A percentile compares a stretch with the other conserved stretches of the same genome.
Conservation (phyloP, 2,113 vertebrate species). For the Paramormyrops kingsleyae region DNA sequence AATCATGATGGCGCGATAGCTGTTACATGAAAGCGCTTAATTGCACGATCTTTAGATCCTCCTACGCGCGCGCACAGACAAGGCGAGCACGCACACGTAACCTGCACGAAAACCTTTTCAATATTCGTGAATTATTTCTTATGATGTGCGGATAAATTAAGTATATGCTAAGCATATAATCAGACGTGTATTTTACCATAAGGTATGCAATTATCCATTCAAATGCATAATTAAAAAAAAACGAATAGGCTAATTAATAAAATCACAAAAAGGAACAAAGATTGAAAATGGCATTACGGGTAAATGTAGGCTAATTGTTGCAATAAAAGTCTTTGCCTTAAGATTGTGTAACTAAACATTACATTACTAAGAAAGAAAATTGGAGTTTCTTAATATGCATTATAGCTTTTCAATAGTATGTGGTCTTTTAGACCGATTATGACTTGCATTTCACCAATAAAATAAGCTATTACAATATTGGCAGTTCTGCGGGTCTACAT, state of each 20-base stretch:
- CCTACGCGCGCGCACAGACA: not conserved
- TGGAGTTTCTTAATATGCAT: not conserved
- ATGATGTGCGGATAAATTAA: not conserved
- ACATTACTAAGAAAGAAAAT: not conserved
- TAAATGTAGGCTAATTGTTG: not conserved
- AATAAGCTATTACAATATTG: not conserved
- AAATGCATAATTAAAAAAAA: not conserved
- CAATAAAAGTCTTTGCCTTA: not conserved
- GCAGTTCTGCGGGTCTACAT: not conserved
- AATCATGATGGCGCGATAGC: slow-evolving; percentile 14
- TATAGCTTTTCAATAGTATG: not conserved
- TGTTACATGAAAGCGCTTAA: slow-evolving; percentile 33
- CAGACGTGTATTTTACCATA: not conserved
- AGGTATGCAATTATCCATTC: not conserved
- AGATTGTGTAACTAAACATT: not conserved
- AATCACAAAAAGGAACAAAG: not conserved
- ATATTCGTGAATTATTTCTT: not conserved
- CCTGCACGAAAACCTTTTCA: not conserved
- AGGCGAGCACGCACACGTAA: not conserved
- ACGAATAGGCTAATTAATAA: not conserved
- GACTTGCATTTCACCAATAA: not conserved
- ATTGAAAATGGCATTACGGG: not conserved
- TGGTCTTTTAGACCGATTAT: not conserved
- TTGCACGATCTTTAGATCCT: slow-evolving; percentile 31
- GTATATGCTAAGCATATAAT: not conserved